phyloP scores from a whole-genome alignment of 92 coral and sea anemone genomes.

The Isaurus tuberculatus region DNA sequence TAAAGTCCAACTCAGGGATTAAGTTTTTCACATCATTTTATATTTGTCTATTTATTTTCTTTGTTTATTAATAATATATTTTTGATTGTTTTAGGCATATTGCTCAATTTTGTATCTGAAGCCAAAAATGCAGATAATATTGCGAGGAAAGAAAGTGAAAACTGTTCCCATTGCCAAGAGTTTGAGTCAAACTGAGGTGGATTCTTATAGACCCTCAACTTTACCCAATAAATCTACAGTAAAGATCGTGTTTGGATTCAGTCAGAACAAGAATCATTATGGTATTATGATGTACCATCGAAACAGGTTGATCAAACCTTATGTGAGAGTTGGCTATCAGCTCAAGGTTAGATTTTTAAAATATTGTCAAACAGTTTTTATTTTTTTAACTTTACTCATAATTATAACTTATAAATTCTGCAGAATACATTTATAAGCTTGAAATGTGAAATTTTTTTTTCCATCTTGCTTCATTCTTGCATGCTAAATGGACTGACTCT shows the following conservation, averaged over 20 bases:
- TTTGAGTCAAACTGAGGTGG: constrained; percentile 94
- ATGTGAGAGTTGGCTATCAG: constrained; percentile 95
- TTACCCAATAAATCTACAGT: constrained; percentile 50
- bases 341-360: constrained; percentile 59
- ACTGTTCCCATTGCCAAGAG: constrained; percentile 91
- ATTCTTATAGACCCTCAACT: constrained; percentile 73
- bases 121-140: constrained; percentile 95
- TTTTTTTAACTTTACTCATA: no score
- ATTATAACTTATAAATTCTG: no score
- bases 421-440: no score
- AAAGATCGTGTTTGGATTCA: constrained; percentile 93
- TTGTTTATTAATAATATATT: background rate
- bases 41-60: no score
- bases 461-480: no score
- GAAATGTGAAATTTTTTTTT: no score
- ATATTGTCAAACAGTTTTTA: no score
- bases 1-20: no score
- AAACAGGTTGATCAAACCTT: constrained; percentile 91
- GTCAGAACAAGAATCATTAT: constrained; percentile 92
- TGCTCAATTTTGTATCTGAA: constrained; percentile 93
- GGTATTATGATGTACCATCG: constrained; percentile 99
- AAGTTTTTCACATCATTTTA: no score
- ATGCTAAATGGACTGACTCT: no score
- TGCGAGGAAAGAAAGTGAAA: constrained; percentile 87
- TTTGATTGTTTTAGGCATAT: constrained; percentile 73